Evolutionary conservation across 2,888 invertebrate genomes (phyloP).

Genomic region (Homarus gammarus): DNA sequence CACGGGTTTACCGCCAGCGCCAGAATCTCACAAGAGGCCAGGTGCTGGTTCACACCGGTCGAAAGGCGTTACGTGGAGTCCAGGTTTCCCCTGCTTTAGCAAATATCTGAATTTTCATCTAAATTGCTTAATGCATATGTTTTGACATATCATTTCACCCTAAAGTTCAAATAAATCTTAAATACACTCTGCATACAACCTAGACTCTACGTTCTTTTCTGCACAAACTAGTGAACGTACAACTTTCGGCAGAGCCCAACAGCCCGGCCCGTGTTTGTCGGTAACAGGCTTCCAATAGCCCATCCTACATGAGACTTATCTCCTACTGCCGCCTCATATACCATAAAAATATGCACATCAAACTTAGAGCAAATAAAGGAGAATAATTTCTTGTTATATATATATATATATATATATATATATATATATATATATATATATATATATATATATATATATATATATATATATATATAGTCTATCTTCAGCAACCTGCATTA

Average conservation of each 20-base stretch:
- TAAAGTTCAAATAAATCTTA: background rate
- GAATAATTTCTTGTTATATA: background rate
- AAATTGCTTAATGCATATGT: background rate
- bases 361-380: background rate
- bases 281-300: slow-evolving; percentile 54
- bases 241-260: slow-evolving; percentile 47
- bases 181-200: slow-evolving; percentile 27
- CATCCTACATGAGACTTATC: slow-evolving; percentile 38
- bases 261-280: slow-evolving; percentile 36
- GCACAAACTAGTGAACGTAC: slow-evolving; percentile 35
- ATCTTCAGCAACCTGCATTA: slow-evolving; percentile 41
- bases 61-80: slow-evolving; percentile 32
- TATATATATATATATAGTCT: too few species aligned
- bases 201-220: slow-evolving; percentile 41
- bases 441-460: slow-evolving; percentile 22
- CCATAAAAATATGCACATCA: slow-evolving; percentile 51
- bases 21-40: slow-evolving; percentile 28
- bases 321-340: slow-evolving; percentile 20
- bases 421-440: slow-evolving; percentile 5
- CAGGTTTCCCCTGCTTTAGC: background rate
- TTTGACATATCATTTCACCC: background rate
- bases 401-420: slow-evolving; percentile 21
- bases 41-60: slow-evolving; percentile 8
- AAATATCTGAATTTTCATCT: background rate
- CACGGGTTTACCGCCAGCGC: slow-evolving; percentile 24